A percentile compares a stretch with the other conserved stretches of the same genome.
These are phyloP conservation scores for Stenoptilia bipunctidactyla DNA, from an alignment of 2,888 invertebrate genomes.

Conservation along the genomic window DNA sequence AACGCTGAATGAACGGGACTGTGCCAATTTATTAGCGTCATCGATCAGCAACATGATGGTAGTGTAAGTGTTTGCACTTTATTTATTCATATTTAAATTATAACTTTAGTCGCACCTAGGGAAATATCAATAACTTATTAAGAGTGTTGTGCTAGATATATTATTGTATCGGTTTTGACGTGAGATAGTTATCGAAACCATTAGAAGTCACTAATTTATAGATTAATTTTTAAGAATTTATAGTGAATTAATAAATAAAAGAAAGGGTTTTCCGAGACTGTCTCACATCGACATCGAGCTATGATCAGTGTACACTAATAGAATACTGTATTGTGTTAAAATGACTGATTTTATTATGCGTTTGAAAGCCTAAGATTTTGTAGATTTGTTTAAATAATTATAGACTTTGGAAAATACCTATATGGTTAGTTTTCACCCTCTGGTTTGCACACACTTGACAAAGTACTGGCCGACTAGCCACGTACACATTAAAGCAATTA, in stretches of 20 bases:
- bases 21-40: constrained; percentile 67
- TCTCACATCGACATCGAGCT: constrained; percentile 60
- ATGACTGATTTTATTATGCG: constrained; percentile 71
- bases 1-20: constrained; percentile 47
- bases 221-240: constrained; percentile 65
- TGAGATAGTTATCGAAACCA: constrained; percentile 52
- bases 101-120: constrained; percentile 70
- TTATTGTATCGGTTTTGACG: constrained; percentile 49
- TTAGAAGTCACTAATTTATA: constrained; percentile 69
- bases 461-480: constrained; percentile 33
- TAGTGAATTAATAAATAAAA: constrained; percentile 57
- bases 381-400: constrained; percentile 58
- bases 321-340: constrained; percentile 68
- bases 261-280: constrained; percentile 42
- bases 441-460: constrained; percentile 61
- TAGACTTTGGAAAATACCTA: constrained; percentile 49
- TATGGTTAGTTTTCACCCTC: constrained; percentile 59
- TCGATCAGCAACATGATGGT: constrained; percentile 60
- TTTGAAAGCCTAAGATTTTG: constrained; percentile 68
- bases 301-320: constrained; percentile 66
- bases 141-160: constrained; percentile 70
- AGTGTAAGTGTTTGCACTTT: constrained; percentile 74
- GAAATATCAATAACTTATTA: constrained; percentile 71
- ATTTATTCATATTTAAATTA: constrained; percentile 68
- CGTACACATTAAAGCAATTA: constrained; percentile 60